Conservation (phyloP, 2,797 vertebrate species). For the Tarsius wallacei region DNA sequence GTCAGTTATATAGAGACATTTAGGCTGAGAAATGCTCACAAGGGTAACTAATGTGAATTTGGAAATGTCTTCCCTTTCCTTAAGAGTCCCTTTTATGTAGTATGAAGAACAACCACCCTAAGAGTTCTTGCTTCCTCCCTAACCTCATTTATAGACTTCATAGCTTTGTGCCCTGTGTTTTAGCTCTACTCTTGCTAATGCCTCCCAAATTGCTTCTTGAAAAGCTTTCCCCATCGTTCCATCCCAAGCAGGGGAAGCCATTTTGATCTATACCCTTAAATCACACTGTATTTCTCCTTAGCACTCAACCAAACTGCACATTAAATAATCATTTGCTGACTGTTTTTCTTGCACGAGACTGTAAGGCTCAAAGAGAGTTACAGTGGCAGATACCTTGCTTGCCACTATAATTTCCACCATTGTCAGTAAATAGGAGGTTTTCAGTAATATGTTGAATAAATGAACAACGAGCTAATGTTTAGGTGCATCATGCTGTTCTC, state of each 20-base stretch:
- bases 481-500: neutral
- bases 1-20: neutral
- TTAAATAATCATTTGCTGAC: neutral
- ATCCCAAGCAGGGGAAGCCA: neutral
- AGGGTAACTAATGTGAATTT: neutral
- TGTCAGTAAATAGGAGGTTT: neutral
- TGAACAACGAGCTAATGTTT: neutral
- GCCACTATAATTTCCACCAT: neutral
- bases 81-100: neutral
- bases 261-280: neutral
- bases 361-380: neutral
- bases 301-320: neutral
- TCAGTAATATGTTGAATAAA: neutral
- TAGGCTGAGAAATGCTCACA: neutral
- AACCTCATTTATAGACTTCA: neutral
- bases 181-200: neutral
- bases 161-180: neutral
- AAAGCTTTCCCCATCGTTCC: fast-evolving
- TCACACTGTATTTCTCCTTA: neutral
- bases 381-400: neutral
- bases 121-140: neutral
- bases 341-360: neutral
- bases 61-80: neutral
- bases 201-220: neutral
- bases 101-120: neutral